phyloP scores from a whole-genome alignment of 2,113 vertebrate genomes.

The Poecile atricapillus region DNA sequence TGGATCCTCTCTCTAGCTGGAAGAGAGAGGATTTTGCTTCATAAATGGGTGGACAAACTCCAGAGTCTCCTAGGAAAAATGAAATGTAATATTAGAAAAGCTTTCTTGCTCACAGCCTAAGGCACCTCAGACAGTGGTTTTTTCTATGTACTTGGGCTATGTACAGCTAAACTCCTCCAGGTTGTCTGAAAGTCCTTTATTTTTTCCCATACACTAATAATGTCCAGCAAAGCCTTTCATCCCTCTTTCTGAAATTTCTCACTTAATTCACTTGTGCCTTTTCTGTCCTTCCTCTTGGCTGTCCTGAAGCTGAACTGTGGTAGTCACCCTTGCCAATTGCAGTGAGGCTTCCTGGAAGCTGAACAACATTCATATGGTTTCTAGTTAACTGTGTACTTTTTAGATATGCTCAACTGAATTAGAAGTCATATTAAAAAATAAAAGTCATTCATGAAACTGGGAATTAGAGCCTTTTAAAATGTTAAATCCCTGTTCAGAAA shows the following conservation, averaged over 20 bases:
- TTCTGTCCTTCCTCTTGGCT: not conserved
- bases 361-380: not conserved
- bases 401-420: not conserved
- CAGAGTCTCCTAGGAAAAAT: not conserved
- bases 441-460: slow-evolving; percentile 4
- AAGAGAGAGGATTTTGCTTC: not conserved
- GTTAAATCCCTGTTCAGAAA: not conserved
- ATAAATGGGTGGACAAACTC: not conserved
- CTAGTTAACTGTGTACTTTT: not conserved
- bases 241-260: not conserved
- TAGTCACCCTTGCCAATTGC: not conserved
- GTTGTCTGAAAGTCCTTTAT: not conserved
- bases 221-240: not conserved
- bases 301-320: not conserved
- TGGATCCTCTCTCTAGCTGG: not conserved
- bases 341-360: not conserved
- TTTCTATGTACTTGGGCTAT: not conserved
- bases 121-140: not conserved
- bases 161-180: not conserved
- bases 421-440: not conserved
- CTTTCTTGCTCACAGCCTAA: not conserved
- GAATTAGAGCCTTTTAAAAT: slow-evolving; percentile 3
- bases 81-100: not conserved
- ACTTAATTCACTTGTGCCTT: not conserved
- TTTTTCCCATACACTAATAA: not conserved